Evolutionary conservation across 1,140 invertebrate species (phyloP).

Genomic region (Aphis gossypii): DNA sequence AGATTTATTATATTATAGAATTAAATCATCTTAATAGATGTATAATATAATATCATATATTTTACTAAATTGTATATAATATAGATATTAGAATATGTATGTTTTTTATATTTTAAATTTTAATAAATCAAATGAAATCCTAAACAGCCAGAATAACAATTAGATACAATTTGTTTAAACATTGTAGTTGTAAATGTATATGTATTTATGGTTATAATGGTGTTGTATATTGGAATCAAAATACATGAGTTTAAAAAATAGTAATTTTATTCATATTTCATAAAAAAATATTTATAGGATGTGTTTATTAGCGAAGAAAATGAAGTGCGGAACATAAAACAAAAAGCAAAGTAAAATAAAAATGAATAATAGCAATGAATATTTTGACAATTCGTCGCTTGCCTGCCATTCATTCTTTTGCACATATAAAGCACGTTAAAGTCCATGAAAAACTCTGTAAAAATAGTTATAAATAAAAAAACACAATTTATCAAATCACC

Average conservation of each 20-base stretch:
- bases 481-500: constrained; percentile 47
- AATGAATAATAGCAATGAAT: constrained; percentile 46
- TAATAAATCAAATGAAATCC: not conserved
- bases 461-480: constrained; percentile 37
- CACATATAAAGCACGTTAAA: constrained; percentile 34
- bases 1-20: not conserved
- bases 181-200: not conserved
- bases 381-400: constrained; percentile 51
- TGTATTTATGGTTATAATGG: not conserved
- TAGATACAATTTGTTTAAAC: not conserved
- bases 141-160: not conserved
- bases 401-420: constrained; percentile 50
- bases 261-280: constrained; percentile 31
- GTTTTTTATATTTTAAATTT: not conserved
- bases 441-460: constrained; percentile 48
- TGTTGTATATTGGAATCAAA: not conserved
- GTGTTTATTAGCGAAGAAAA: constrained; percentile 47
- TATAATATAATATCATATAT: not conserved
- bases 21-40: not conserved
- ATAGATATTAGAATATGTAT: not conserved
- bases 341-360: constrained; percentile 36
- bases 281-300: constrained; percentile 14
- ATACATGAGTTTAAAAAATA: constrained; percentile 25
- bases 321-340: constrained; percentile 26
- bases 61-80: not conserved